Evolutionary conservation across 2,888 invertebrate genomes (phyloP).

Genomic region (Litoditis marina): DNA sequence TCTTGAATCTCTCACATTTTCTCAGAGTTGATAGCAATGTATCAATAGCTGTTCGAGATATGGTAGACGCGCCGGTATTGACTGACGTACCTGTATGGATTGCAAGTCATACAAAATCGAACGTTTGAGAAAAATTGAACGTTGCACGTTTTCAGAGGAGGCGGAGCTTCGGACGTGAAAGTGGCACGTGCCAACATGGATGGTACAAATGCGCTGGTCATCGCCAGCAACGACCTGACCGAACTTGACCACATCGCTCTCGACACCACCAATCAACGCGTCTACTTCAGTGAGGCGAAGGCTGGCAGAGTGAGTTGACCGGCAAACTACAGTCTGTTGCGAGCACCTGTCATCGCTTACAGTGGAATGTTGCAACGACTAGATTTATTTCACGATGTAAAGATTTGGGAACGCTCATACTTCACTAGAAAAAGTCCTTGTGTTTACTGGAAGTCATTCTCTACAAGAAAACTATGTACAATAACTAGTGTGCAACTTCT

Average conservation of each 20-base stretch:
- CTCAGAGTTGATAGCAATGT: no score
- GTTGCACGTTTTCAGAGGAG: conserved; percentile 75
- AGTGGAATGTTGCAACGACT: background rate
- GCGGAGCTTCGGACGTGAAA: conserved; percentile 62
- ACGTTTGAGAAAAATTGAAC: background rate
- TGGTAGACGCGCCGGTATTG: no score
- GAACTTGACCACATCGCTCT: conserved; percentile 76
- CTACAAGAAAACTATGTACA: no score
- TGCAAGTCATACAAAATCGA: background rate
- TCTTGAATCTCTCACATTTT: no score
- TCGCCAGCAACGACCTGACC: conserved; percentile 64
- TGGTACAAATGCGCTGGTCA: conserved; percentile 69
- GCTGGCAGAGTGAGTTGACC: conserved; percentile 63
- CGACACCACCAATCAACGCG: conserved; percentile 73
- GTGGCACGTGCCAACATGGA: conserved; percentile 85
- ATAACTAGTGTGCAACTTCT: no score
- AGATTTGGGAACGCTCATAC: no score
- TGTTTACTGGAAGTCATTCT: no score
- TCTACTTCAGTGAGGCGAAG: conserved; percentile 77
- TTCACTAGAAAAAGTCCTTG: no score
- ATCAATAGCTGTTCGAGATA: no score
- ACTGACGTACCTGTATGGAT: no score
- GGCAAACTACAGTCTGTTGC: no score
- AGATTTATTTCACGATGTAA: no score
- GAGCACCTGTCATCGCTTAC: background rate